These are phyloP conservation scores for Porphyrio hochstetteri DNA, from an alignment of 2,113 vertebrate genomes.

Conservation along the genomic window DNA sequence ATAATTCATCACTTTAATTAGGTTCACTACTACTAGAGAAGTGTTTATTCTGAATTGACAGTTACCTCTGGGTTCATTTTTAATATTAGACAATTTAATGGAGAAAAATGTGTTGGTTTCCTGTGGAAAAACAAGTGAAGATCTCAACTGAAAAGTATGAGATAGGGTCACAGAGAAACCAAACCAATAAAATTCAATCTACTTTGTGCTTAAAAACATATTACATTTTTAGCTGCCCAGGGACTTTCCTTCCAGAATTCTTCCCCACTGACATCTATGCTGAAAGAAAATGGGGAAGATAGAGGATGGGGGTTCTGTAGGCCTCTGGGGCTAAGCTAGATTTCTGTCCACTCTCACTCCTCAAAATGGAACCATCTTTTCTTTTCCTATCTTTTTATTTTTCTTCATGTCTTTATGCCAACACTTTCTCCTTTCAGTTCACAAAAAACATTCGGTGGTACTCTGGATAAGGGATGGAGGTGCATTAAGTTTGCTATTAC, in stretches of 20 bases:
- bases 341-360: not conserved
- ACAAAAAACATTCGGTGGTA: not conserved
- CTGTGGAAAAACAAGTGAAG: not conserved
- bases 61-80: not conserved
- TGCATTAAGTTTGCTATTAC: not conserved
- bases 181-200: not conserved
- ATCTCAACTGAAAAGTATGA: not conserved
- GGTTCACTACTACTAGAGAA: not conserved
- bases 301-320: fast-evolving
- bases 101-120: not conserved
- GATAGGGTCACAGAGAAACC: not conserved
- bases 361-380: not conserved
- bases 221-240: not conserved
- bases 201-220: not conserved
- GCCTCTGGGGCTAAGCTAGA: not conserved
- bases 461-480: not conserved
- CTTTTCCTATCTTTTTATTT: not conserved
- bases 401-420: not conserved
- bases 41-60: not conserved
- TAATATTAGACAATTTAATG: not conserved
- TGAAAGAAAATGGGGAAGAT: fast-evolving
- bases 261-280: not conserved
- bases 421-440: not conserved
- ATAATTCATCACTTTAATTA: not conserved
- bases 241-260: not conserved